phyloP scores from a whole-genome alignment of 2,797 vertebrate genomes.

The Ptychobarbus kaznakovi region DNA sequence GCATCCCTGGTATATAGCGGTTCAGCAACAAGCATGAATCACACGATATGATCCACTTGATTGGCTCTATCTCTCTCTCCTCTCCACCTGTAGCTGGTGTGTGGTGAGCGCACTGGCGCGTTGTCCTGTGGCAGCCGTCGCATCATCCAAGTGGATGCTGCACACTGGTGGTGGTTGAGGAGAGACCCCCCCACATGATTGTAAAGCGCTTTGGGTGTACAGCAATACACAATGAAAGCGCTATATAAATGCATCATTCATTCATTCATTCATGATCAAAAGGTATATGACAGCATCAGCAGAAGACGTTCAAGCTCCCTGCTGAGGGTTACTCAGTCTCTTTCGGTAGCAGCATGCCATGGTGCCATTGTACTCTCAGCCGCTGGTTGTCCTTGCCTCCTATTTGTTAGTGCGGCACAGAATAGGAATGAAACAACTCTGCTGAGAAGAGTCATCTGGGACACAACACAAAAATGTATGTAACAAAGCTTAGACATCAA shows the following conservation, averaged over 20 bases:
- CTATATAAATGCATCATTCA: too few relatives aligned
- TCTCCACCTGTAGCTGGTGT: too few relatives aligned
- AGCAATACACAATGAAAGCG: too few relatives aligned
- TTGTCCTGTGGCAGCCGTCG: too few relatives aligned
- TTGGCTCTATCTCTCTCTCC: too few relatives aligned
- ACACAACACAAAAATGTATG: constrained; percentile 36
- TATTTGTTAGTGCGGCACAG: constrained; percentile 55
- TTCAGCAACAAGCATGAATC: constrained; percentile 24
- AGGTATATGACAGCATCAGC: constrained; percentile 20
- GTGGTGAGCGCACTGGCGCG: too few relatives aligned
- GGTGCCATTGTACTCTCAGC: constrained; percentile 42
- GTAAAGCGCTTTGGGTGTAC: too few relatives aligned
- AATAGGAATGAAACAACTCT: constrained; percentile 41
- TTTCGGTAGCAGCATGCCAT: background rate
- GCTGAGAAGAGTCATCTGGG: constrained; percentile 40
- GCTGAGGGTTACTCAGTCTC: constrained; percentile 24
- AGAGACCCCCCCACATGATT: too few relatives aligned
- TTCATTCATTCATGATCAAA: too few relatives aligned
- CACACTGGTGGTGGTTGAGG: too few relatives aligned
- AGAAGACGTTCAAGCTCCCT: constrained; percentile 9
- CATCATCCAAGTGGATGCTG: too few relatives aligned
- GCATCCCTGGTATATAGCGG: background rate
- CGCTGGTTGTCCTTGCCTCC: constrained; percentile 50
- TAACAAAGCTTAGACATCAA: constrained; percentile 40
- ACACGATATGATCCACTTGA: background rate